Percentiles rank a stretch among this genome's conserved stretches.
Evolutionary conservation across 2,113 vertebrate species (phyloP).

Genomic region (Gobius niger): DNA sequence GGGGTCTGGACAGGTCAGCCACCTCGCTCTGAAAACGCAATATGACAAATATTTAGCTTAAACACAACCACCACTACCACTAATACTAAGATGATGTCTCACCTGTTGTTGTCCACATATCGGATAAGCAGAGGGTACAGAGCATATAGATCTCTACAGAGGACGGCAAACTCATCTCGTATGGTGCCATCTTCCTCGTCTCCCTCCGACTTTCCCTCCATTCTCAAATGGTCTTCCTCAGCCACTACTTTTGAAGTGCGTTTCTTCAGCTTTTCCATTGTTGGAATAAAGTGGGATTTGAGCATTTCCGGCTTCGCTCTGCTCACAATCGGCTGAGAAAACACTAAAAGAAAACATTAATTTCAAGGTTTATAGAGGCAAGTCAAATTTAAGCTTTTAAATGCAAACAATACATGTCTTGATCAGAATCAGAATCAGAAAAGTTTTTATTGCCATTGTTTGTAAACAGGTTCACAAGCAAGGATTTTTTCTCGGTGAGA

Average conservation of each 20-base stretch:
- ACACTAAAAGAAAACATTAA: slow-evolving; percentile 74
- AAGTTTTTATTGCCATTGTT: no score
- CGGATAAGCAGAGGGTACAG: slow-evolving; percentile 94
- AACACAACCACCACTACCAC: not conserved
- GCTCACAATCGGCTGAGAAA: slow-evolving; percentile 94
- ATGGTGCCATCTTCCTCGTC: slow-evolving; percentile 88
- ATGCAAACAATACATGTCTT: no score
- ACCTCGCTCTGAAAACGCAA: slow-evolving; percentile 81
- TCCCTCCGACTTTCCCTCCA: slow-evolving; percentile 87
- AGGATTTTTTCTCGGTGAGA: no score
- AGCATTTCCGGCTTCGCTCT: slow-evolving; percentile 89
- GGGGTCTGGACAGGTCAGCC: slow-evolving; percentile 86
- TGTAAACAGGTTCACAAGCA: no score
- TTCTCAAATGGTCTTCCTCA: slow-evolving; percentile 89
- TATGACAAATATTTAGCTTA: not conserved
- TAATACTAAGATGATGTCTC: not conserved
- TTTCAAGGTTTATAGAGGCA: not conserved
- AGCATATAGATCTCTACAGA: slow-evolving; percentile 92
- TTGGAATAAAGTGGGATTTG: slow-evolving; percentile 92
- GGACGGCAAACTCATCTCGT: slow-evolving; percentile 91
- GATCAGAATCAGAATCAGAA: no score
- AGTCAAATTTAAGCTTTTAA: no score
- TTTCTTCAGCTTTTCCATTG: slow-evolving; percentile 91
- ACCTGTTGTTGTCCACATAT: slow-evolving; percentile 98
- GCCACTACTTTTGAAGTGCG: slow-evolving; percentile 90